phyloP scores from a whole-genome alignment of 2,888 invertebrate species.

The Drosophila kuntzei region DNA sequence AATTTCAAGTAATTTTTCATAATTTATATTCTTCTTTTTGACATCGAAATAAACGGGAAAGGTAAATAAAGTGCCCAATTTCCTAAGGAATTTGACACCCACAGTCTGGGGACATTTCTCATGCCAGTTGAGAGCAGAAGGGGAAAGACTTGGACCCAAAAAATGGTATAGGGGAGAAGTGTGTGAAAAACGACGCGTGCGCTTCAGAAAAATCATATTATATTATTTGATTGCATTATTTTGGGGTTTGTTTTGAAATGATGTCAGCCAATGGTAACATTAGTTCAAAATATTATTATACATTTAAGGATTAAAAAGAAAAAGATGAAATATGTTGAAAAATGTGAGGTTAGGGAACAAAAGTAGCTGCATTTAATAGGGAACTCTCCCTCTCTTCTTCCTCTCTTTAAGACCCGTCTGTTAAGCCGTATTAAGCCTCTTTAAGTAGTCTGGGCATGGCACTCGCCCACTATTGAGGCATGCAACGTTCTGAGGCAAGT shows the following conservation, averaged over 20 bases:
- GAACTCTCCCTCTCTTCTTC: background rate
- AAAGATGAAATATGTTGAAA: background rate
- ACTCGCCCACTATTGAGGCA: slow-evolving; percentile 25
- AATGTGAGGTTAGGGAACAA: slow-evolving; percentile 23
- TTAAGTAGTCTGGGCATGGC: slow-evolving; percentile 61
- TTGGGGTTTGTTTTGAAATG: slow-evolving; percentile 10
- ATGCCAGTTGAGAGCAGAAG: slow-evolving; percentile 18
- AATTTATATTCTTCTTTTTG: slow-evolving; percentile 40
- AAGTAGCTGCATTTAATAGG: slow-evolving; percentile 44
- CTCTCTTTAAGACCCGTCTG: slow-evolving; percentile 12
- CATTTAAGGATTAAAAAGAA: slow-evolving; percentile 28
- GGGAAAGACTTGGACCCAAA: slow-evolving; percentile 23
- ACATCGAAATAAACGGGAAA: slow-evolving; percentile 47
- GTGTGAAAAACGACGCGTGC: slow-evolving; percentile 64
- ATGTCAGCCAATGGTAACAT: slow-evolving; percentile 26
- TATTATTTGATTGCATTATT: slow-evolving; percentile 10
- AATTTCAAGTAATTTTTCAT: slow-evolving; percentile 71
- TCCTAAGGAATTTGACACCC: slow-evolving; percentile 73
- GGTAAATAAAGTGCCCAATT: slow-evolving; percentile 79
- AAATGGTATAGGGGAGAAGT: slow-evolving; percentile 1
- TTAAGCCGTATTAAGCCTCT: slow-evolving; percentile 68
- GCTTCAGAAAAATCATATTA: slow-evolving; percentile 33
- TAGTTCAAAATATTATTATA: slow-evolving; percentile 31
- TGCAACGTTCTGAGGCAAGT: slow-evolving; percentile 51
- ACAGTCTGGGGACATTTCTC: slow-evolving; percentile 57